Evolutionary conservation across 2,113 vertebrate species (phyloP).

Genomic region (Setophaga petechia): DNA sequence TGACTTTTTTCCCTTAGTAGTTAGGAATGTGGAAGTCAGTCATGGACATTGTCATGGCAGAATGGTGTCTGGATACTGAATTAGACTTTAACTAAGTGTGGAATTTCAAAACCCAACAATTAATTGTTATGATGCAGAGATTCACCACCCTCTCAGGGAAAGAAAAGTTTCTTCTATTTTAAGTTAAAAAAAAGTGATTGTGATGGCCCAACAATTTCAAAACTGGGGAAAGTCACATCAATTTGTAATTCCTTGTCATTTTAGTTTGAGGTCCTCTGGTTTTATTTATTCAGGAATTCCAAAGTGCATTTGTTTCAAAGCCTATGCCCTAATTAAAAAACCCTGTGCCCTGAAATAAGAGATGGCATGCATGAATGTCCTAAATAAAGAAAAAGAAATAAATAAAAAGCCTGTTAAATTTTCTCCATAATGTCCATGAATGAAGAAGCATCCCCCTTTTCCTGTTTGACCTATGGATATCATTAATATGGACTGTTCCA

Average conservation of each 20-base stretch:
- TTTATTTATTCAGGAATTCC: constrained; percentile 4
- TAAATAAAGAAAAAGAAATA: constrained; percentile 48
- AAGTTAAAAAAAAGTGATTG: neutral
- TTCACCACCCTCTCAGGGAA: neutral
- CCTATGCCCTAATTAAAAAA: constrained; percentile 41
- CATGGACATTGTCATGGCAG: neutral
- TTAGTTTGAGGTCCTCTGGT: neutral
- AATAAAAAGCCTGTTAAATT: constrained; percentile 7
- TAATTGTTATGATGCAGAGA: neutral
- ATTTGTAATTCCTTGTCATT: constrained; percentile 6
- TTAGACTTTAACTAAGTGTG: neutral
- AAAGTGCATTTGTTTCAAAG: constrained; percentile 1
- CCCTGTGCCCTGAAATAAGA: constrained; percentile 18
- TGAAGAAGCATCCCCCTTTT: neutral
- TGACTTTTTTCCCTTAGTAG: neutral
- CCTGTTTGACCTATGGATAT: constrained; percentile 40
- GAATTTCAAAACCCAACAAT: neutral
- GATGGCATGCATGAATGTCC: neutral
- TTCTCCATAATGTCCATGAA: neutral
- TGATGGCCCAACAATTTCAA: neutral
- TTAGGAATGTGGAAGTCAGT: neutral
- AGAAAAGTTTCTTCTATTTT: neutral
- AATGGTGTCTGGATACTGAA: neutral
- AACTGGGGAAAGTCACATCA: neutral
- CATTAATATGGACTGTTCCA: constrained; percentile 57